These are phyloP conservation scores for Clarias magur DNA, from an alignment of 2,113 vertebrate genomes.

Conservation along the genomic window DNA sequence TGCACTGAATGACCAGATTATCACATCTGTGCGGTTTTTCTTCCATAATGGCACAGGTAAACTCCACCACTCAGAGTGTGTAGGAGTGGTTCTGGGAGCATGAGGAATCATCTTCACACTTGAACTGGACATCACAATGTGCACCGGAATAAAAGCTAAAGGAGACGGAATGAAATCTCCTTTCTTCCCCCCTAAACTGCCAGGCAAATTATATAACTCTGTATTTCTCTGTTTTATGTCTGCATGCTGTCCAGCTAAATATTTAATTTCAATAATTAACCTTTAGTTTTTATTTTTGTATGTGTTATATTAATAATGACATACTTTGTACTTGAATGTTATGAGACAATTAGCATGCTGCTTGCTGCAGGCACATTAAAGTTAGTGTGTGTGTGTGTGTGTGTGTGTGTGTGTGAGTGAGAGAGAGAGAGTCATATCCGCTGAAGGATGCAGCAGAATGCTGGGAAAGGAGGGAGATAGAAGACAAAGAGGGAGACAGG, in stretches of 20 bases:
- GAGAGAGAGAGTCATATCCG: conserved; percentile 30
- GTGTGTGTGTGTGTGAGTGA: background rate
- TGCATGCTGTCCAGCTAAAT: background rate
- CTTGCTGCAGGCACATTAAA: background rate
- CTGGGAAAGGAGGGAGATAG: conserved; percentile 43
- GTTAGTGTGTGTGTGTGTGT: conserved; percentile 14
- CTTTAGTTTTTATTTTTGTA: background rate
- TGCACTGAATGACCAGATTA: no score
- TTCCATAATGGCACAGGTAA: no score
- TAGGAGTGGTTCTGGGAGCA: no score
- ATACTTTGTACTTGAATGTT: background rate
- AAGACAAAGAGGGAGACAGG: conserved; percentile 44
- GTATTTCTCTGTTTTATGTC: background rate
- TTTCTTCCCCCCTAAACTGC: no score
- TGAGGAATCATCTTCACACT: no score
- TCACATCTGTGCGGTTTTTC: no score
- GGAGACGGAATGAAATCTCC: no score
- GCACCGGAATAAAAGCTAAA: no score
- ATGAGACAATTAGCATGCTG: background rate
- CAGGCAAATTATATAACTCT: no score
- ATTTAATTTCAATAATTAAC: background rate
- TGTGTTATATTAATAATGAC: background rate
- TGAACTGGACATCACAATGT: no score
- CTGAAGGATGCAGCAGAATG: conserved; percentile 25
- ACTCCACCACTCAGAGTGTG: no score